Conservation (phyloP, 2,888 invertebrate genomes). For the Patella pellucida region DNA sequence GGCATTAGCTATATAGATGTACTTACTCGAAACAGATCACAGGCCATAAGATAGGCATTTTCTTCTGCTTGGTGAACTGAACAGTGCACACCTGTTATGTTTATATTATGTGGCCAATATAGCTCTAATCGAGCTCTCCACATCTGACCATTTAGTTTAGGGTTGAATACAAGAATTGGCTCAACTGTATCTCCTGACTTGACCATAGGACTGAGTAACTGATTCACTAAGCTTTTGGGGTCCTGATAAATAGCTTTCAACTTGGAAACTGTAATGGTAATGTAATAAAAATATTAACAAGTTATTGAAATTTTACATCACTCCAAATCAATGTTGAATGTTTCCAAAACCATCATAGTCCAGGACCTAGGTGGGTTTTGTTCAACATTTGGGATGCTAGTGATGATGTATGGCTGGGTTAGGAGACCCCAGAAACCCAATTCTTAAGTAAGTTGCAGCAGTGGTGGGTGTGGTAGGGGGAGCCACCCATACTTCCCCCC, state of each 20-base stretch:
- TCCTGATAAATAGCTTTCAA: slow-evolving; percentile 31
- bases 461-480: too few species aligned
- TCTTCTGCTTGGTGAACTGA: slow-evolving; percentile 30
- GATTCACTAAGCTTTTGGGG: slow-evolving; percentile 35
- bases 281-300: slow-evolving; percentile 23
- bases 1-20: too few species aligned
- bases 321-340: too few species aligned
- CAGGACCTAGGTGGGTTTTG: too few species aligned
- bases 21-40: slow-evolving; percentile 37
- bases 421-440: too few species aligned
- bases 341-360: too few species aligned
- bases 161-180: slow-evolving; percentile 25
- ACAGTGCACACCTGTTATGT: slow-evolving; percentile 31
- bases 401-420: too few species aligned
- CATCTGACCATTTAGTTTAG: slow-evolving; percentile 14
- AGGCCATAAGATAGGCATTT: slow-evolving; percentile 41
- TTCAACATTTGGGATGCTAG: too few species aligned
- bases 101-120: slow-evolving; percentile 35
- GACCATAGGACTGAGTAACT: slow-evolving; percentile 34
- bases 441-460: too few species aligned
- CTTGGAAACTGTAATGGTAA: slow-evolving; percentile 27
- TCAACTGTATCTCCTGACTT: slow-evolving; percentile 19
- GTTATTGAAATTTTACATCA: too few species aligned
- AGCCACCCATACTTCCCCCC: too few species aligned
- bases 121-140: slow-evolving; percentile 34